Evolutionary conservation across 2,113 vertebrate species (phyloP).

Genomic region (Mus pahari): DNA sequence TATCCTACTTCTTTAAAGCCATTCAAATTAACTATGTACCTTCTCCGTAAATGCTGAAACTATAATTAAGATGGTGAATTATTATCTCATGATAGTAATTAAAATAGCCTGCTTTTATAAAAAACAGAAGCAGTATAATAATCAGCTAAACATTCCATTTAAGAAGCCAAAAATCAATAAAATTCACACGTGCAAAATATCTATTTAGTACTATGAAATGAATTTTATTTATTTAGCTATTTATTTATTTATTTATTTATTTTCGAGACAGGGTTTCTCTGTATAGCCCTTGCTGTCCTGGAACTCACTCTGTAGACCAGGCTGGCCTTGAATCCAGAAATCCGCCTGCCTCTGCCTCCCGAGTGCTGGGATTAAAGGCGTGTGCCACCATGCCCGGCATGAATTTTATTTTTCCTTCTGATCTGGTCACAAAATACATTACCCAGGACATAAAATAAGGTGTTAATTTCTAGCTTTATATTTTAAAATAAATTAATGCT

Average conservation of each 20-base stretch:
- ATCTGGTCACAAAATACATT: constrained; percentile 53
- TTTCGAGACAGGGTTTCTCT: too few species aligned
- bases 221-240: not conserved
- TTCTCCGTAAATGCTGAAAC: constrained; percentile 48
- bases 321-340: too few species aligned
- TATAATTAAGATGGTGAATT: constrained; percentile 26
- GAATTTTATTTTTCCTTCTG: not conserved
- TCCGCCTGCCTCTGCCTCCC: too few species aligned
- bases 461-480: constrained; percentile 45
- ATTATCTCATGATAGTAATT: constrained; percentile 39
- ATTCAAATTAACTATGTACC: constrained; percentile 83
- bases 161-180: constrained; percentile 43
- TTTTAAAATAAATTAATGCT: not conserved
- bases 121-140: constrained; percentile 43
- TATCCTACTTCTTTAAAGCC: constrained; percentile 80
- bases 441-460: not conserved
- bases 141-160: constrained; percentile 23
- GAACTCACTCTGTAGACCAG: too few species aligned
- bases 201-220: constrained; percentile 11
- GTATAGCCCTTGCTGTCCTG: too few species aligned
- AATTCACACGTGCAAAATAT: constrained; percentile 40
- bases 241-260: too few species aligned
- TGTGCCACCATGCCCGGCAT: too few species aligned
- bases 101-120: constrained; percentile 56
- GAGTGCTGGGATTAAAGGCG: too few species aligned